Evolutionary conservation across 2,888 invertebrate species (phyloP).

Genomic region (Chrysolina americana): DNA sequence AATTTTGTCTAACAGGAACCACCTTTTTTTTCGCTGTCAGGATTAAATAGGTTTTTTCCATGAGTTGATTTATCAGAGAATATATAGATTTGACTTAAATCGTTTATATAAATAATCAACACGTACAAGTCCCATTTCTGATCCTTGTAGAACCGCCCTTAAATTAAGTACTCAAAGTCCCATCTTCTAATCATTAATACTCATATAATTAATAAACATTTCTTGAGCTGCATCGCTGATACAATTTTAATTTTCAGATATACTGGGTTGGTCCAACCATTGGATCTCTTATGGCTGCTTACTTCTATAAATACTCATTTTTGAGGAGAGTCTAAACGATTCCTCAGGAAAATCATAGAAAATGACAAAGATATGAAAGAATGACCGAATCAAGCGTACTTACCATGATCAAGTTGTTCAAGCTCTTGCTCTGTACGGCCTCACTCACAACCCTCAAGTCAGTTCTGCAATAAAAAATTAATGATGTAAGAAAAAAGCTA

Average conservation of each 20-base stretch:
- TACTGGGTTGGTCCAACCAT: constrained; percentile 65
- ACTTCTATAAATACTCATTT: constrained; percentile 59
- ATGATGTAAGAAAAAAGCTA: background rate
- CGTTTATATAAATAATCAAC: too few species aligned
- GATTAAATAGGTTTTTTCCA: too few species aligned
- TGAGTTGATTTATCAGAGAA: too few species aligned
- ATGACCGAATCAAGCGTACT: constrained; percentile 55
- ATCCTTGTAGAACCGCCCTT: too few species aligned
- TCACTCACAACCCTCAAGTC: constrained; percentile 70
- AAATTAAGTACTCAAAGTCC: too few species aligned
- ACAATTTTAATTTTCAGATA: constrained; percentile 57
- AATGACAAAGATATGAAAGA: background rate
- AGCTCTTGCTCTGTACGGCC: constrained; percentile 71
- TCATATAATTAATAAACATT: too few species aligned
- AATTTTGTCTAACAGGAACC: too few species aligned
- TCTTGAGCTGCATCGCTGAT: background rate
- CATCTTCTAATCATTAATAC: too few species aligned
- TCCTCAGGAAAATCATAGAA: background rate
- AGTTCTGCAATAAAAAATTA: constrained; percentile 67
- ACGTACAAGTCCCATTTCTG: too few species aligned
- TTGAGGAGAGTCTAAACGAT: constrained; percentile 17
- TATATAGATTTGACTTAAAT: too few species aligned
- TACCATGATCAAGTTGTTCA: constrained; percentile 72
- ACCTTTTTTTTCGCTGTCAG: too few species aligned
- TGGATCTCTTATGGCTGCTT: constrained; percentile 59